Base-by-base conservation (phyloP, 2,797 vertebrate genomes). In the Miichthys miiuy region DNA sequence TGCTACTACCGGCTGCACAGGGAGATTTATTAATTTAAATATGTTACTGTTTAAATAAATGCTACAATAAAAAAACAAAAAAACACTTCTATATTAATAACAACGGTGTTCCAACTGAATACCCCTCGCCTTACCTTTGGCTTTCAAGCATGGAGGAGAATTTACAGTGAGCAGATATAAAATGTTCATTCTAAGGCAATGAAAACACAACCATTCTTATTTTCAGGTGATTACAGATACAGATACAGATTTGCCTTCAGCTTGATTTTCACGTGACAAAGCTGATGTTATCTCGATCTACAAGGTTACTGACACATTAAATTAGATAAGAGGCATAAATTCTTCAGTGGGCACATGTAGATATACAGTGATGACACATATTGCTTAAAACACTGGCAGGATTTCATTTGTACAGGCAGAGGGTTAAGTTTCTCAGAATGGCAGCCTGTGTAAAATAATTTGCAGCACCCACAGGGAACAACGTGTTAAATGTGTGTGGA, bases 361-460 rank as follows among this genome's bases (percentile, higher is more conserved):
- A 51, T n/a, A 13, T 21, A 42, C 2, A 66, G 5, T 2, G 38
- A 52, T 55, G 16, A 21, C n/a, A 57, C 42, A 57, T 1, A 68
- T n/a, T 21, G 18, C 8, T 69, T 46, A 25, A 34, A 16, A 41
- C 20, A 34, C 27, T 68, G 41, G 21, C 18, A 68, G 62, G 27
- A 55, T 0, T 23, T 46, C 18, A 25, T n/a, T 6, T 72, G 52
- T 12, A 51, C 18, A 41, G n/a, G 42, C 27, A 50, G n/a, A 68
- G 21, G 56, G 30, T 20, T 68, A 16, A 50, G 18, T 68, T 47
- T n/a, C 50, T 58, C n/a, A 65, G 44, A 60, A 77, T 27, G 23
- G 25, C 48, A 62, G 42, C 41, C 77, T 67, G 54, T 34, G 68
- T 79, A 21, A 82, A 74, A 78, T 61, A 83, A 83, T 50, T 79